Conservation (phyloP, 2,113 vertebrate genomes). For the Scomber scombrus region DNA sequence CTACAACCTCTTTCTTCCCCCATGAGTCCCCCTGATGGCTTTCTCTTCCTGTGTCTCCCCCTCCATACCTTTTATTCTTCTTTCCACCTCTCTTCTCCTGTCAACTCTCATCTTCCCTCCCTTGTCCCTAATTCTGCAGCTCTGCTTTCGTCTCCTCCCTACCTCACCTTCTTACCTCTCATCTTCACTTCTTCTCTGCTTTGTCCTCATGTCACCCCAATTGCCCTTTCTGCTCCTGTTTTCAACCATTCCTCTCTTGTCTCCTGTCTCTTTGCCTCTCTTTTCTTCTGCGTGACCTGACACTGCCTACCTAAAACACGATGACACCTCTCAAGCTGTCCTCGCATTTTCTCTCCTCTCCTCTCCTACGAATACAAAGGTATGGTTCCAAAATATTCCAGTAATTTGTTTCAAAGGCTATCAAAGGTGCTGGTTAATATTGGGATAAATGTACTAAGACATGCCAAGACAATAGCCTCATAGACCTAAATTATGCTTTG, state of each 20-base stretch:
- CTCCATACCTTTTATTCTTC: conserved; percentile 43
- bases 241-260: conserved; percentile 46
- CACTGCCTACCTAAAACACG: conserved; percentile 49
- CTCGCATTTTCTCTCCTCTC: conserved; percentile 3
- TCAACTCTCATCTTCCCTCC: conserved; percentile 69
- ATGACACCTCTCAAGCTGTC: conserved; percentile 40
- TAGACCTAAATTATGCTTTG: conserved; percentile 53
- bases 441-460: conserved; percentile 49
- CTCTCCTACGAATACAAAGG: conserved; percentile 8
- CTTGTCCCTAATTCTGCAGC: conserved; percentile 51
- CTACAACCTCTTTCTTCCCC: conserved; percentile 52
- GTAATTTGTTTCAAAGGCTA: conserved; percentile 50
- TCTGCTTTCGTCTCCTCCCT: conserved; percentile 50
- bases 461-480: conserved; percentile 51
- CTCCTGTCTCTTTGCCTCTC: conserved; percentile 35
- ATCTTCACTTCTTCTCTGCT: conserved; percentile 48
- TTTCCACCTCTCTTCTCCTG: conserved; percentile 70
- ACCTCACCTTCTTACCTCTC: conserved; percentile 57
- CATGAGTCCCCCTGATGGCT: conserved; percentile 58
- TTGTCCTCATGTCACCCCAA: conserved; percentile 67
- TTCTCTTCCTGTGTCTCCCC: conserved; percentile 47
- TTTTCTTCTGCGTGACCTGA: conserved; percentile 63
- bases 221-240: conserved; percentile 57
- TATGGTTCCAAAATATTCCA: conserved; percentile 18
- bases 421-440: conserved; percentile 63